phyloP scores from a whole-genome alignment of 1,140 invertebrate species.

The Fopius arisanus region DNA sequence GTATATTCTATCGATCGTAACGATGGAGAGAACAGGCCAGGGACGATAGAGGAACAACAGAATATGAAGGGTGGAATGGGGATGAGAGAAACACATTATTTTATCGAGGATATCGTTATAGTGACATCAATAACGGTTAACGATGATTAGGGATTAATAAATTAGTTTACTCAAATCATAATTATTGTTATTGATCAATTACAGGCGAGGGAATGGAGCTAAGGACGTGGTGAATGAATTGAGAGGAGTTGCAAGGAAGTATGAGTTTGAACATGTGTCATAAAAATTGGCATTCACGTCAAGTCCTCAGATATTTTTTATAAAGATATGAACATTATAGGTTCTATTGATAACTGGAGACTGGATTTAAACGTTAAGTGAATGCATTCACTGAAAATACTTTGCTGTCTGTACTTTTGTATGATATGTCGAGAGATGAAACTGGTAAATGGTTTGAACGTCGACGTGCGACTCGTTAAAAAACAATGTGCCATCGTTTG shows the following conservation, averaged over 20 bases:
- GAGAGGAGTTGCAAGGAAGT: too few species aligned
- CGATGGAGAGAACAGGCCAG: not conserved
- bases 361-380: not conserved
- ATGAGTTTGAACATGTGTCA: constrained; percentile 20
- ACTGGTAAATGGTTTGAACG: not conserved
- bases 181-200: constrained; percentile 53
- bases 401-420: constrained; percentile 5
- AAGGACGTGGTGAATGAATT: too few species aligned
- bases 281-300: constrained; percentile 52
- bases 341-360: not conserved
- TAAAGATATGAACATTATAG: constrained; percentile 33
- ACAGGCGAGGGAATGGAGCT: not conserved
- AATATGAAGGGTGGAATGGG: not conserved
- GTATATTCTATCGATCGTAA: constrained; percentile 32
- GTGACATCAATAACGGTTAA: constrained; percentile 30
- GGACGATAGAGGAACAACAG: not conserved
- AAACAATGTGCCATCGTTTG: constrained; percentile 4
- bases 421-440: not conserved
- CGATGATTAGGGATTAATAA: constrained; percentile 31
- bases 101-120: constrained; percentile 12
- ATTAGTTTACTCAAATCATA: constrained; percentile 45
- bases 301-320: constrained; percentile 42
- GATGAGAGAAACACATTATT: constrained; percentile 17
- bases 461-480: not conserved
- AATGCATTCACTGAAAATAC: constrained; percentile 7